A percentile compares a stretch with the other conserved stretches of the same genome.
phyloP scores from a whole-genome alignment of 2,797 vertebrate species.

The Pipistrellus nathusii region DNA sequence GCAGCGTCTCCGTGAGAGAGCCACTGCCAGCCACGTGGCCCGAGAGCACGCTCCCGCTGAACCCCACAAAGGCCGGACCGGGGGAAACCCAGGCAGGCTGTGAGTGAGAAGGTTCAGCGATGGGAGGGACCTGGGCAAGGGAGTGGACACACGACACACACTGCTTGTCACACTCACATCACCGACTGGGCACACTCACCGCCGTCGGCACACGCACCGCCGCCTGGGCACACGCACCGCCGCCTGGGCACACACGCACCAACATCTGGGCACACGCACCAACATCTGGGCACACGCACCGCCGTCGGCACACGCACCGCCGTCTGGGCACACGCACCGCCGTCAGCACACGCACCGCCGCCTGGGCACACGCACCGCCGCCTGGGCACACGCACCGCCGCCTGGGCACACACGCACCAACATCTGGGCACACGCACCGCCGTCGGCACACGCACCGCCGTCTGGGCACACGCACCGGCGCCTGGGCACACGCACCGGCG shows the following conservation, averaged over 20 bases:
- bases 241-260: conserved; percentile 91
- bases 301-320: no score
- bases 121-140: fast-evolving
- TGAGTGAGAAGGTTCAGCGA: neutral
- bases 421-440: no score
- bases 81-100: neutral
- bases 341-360: conserved; percentile 42
- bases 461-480: conserved; percentile 46
- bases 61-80: neutral
- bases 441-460: conserved; percentile 89
- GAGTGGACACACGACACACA: fast-evolving
- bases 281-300: conserved; percentile 90
- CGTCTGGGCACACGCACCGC: conserved; percentile 91
- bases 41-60: fast-evolving
- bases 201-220: conserved; percentile 62
- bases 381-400: conserved; percentile 89
- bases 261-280: no score
- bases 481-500: conserved; percentile 89
- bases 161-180: conserved; percentile 85
- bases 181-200: conserved; percentile 90
- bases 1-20: neutral
- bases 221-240: no score
- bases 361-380: conserved; percentile 70
- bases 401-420: no score
- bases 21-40: fast-evolving